Evolutionary conservation across 2,888 invertebrate species (phyloP), one percentile per base, ranked within the genome.

Genomic region (Gryllus longicercus): DNA sequence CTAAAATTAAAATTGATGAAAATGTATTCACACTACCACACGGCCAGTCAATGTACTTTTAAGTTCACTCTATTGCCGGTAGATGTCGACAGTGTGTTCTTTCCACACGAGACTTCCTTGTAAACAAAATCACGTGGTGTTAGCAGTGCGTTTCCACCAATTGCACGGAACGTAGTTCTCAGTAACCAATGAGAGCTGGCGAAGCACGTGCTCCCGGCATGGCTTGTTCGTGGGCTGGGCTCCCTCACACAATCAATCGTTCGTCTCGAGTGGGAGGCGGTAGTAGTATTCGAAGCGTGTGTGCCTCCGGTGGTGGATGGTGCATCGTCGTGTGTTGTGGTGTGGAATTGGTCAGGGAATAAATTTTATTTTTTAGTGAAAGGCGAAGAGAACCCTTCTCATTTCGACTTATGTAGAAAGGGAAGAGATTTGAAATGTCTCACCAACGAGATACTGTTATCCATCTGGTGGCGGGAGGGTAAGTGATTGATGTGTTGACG

Each of bases 391-490:
- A 51, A 78, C 75, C 38, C 16, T n/a, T 25, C n/a, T 23, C 23
- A 76, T 25, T 14, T 38, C 8, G 10, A 16, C 76, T 38, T 21
- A 25, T 23, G 76, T 76, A 76, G 25, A 25, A 16, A 23, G n/a
- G 21, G n/a, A 76, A 76, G 38, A 25, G 25, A n/a, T 8, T n/a
- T 10, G 38, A n/a, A 79, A 87, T 87, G 86, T 85, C 86, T 84
- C 86, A 63, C n/a, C 63, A 86, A 83, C 84, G 85, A 79, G 96
- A 96, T 89, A 95, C 96, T 84, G 91, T 96, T 85, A 96, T 97
- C 89, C 97, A 97, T 90, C 92, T 97, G 86, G 90, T 97, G 85
- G 97, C 97, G 88, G 97, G 97, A 91, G 97, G 97, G 97, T 97
- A 91, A 92, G 96, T 77, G 50, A n/a, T 23, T 77, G 16, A n/a